These are phyloP conservation scores for Borostomias antarcticus DNA, from an alignment of 2,797 vertebrate species.

Conservation along the genomic window DNA sequence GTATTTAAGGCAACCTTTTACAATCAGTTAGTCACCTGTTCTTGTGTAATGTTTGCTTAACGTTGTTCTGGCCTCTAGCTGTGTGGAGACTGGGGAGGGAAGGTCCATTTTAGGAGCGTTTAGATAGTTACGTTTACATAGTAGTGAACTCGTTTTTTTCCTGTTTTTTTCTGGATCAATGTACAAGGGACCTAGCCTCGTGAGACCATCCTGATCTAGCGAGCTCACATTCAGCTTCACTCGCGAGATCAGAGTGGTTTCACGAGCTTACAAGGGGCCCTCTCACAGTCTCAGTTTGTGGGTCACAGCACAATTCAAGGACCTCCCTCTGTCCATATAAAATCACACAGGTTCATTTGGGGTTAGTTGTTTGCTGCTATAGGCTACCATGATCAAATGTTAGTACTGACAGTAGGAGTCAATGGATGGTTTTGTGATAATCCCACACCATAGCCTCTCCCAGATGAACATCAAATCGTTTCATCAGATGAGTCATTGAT, in stretches of 20 bases:
- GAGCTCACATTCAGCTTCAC: neutral
- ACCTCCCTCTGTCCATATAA: neutral
- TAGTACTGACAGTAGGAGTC: too few species aligned
- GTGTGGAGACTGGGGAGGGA: neutral
- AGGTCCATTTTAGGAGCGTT: neutral
- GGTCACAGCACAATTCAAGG: neutral
- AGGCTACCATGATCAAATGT: too few species aligned
- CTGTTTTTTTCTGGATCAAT: neutral
- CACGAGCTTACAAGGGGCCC: neutral
- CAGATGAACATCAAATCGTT: neutral
- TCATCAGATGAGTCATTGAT: neutral
- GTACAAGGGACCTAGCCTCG: neutral
- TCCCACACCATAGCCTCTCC: neutral
- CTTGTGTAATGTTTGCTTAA: slow-evolving; percentile 1
- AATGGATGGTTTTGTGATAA: neutral
- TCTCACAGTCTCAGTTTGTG: neutral
- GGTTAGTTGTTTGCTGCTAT: neutral
- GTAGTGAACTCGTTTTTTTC: neutral
- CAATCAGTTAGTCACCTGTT: neutral
- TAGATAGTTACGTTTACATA: neutral
- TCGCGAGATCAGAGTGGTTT: neutral
- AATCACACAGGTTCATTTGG: neutral
- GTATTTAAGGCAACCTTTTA: neutral
- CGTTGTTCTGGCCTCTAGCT: neutral
- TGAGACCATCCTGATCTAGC: too few species aligned